These are phyloP conservation scores for Poecile atricapillus DNA, from an alignment of 2,113 vertebrate genomes.

Conservation along the genomic window DNA sequence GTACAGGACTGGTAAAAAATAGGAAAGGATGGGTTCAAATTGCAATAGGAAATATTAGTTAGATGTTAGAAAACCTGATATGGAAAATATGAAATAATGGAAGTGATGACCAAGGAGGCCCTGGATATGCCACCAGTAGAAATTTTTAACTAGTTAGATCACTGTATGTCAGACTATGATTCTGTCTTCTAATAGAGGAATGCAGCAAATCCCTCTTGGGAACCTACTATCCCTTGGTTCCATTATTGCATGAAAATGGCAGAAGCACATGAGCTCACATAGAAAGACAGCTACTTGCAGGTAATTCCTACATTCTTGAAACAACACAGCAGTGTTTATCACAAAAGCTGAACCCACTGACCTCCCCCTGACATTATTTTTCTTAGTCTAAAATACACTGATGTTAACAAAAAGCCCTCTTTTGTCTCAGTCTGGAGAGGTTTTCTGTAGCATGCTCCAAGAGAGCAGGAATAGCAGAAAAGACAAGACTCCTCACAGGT, in stretches of 20 bases:
- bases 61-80: neutral
- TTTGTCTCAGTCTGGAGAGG: neutral
- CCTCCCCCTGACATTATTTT: neutral
- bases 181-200: neutral
- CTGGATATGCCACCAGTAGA: neutral
- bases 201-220: neutral
- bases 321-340: neutral
- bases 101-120: neutral
- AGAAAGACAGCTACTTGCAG: neutral
- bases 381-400: neutral
- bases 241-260: neutral
- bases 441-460: neutral
- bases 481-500: neutral
- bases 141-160: neutral
- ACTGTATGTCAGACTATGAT: neutral
- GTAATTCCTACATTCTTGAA: neutral
- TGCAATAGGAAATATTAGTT: neutral
- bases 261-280: neutral
- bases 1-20: neutral
- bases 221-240: neutral
- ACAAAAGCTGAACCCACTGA: neutral
- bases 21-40: neutral
- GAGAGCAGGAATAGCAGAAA: neutral
- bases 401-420: neutral
- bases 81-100: neutral